phyloP scores from a whole-genome alignment of 2,113 vertebrate species.

The Hymenochirus boettgeri region DNA sequence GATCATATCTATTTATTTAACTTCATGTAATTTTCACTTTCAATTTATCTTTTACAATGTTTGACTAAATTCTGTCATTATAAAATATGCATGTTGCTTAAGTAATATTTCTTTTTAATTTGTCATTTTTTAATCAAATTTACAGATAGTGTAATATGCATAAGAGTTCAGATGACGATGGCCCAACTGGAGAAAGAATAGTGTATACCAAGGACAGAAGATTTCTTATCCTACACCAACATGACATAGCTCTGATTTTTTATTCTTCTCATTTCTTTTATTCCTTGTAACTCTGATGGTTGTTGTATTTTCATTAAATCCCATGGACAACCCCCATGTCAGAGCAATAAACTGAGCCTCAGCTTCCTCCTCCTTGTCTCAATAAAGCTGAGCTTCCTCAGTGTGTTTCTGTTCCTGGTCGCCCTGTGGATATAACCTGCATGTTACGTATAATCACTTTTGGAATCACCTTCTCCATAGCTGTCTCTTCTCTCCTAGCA shows the following conservation, averaged over 20 bases:
- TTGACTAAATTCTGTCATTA: too few species aligned
- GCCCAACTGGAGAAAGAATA: slow-evolving; percentile 3
- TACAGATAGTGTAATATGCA: neutral
- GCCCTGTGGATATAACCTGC: slow-evolving; percentile 6
- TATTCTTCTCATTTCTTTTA: neutral
- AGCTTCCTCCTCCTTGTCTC: slow-evolving; percentile 16
- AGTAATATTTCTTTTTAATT: too few species aligned
- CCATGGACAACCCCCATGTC: neutral
- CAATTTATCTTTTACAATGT: too few species aligned
- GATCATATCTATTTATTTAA: too few species aligned
- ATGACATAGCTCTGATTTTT: neutral
- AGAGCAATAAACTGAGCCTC: slow-evolving; percentile 1
- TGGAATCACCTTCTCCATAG: slow-evolving; percentile 12
- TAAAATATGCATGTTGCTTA: too few species aligned
- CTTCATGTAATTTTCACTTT: too few species aligned
- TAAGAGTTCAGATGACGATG: neutral
- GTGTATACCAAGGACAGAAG: neutral
- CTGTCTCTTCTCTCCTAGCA: slow-evolving; percentile 60
- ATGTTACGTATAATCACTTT: neutral
- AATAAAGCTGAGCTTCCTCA: neutral
- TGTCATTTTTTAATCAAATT: too few species aligned
- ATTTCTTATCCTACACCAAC: slow-evolving; percentile 1
- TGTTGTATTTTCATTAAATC: neutral
- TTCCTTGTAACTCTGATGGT: neutral
- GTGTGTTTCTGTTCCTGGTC: slow-evolving; percentile 12